These are phyloP conservation scores for Physocephala rufipes DNA, from an alignment of 2,888 invertebrate genomes.

Conservation along the genomic window DNA sequence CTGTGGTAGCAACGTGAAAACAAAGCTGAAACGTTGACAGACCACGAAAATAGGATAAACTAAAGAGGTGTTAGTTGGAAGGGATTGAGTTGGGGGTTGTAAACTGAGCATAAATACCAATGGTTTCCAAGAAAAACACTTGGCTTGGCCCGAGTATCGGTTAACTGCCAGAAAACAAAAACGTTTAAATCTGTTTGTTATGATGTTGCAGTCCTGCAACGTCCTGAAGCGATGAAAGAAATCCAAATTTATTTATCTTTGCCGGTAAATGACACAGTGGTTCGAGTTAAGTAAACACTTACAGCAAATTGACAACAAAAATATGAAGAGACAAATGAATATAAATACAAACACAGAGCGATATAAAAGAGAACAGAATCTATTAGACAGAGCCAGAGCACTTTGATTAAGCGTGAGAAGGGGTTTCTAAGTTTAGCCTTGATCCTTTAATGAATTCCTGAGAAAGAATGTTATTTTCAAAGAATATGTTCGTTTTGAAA, in stretches of 20 bases:
- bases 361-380: too few relatives aligned
- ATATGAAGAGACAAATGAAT: neutral
- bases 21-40: too few relatives aligned
- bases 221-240: neutral
- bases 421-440: too few relatives aligned
- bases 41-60: too few relatives aligned
- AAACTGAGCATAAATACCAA: too few relatives aligned
- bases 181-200: neutral
- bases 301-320: neutral
- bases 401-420: too few relatives aligned
- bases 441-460: too few relatives aligned
- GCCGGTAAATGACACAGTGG: neutral
- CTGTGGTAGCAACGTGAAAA: neutral
- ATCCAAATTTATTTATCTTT: neutral
- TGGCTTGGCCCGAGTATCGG: neutral
- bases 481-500: too few relatives aligned
- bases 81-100: too few relatives aligned
- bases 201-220: constrained; percentile 1
- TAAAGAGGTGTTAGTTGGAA: too few relatives aligned
- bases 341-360: neutral
- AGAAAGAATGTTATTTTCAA: too few relatives aligned
- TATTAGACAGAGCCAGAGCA: too few relatives aligned
- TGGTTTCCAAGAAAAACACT: neutral
- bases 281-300: neutral
- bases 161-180: neutral